Base-by-base conservation (phyloP, 2,113 vertebrate species). In the Hepsetus odoe region DNA sequence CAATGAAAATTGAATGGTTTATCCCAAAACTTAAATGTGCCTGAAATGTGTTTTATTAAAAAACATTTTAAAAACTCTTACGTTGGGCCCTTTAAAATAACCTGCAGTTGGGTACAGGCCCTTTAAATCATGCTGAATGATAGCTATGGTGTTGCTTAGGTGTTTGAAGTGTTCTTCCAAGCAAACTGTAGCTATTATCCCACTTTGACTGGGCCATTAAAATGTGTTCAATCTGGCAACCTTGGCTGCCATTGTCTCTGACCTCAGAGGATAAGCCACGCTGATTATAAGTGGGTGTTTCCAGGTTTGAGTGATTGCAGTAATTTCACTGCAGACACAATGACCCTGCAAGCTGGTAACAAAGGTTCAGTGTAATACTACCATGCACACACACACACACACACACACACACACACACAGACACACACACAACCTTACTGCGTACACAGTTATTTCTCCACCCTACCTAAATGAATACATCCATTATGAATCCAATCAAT, bases 401-500 rank as follows among this genome's bases (percentile, higher is more conserved):
- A 58, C 67, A 32, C 12, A 30, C 33, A 40, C 16, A 35, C 46
- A 16, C 14, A 74, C 26, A 56, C 35, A 71, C 28, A 53, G 49
- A 53, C 56, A 79, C 56, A 55, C 59, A 58, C 32, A 5, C 71
- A 26, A 49, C 30, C 40, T 73, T 32, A 58, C 74, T 72, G 30
- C 80, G 76, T 56, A 71, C 64, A 73, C 44, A 42, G 42, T 80
- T 80, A 65, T 67, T 22, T 26, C 74, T 30, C 53, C 68, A 49
- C 59, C 81, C 76, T 67, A 55, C 24, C 32, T 62, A 33, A 72
- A 83, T 69, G 78, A 80, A 76, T 65, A 77, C 73, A 77, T 73
- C 69, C 70, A 67, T 83, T 80, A 77, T 65, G 10, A 12, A 58
- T 7, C 59, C 70, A 51, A 80, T 83, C 73, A 67, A 80, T 83